Percentiles rank a stretch among this genome's conserved stretches.
These are phyloP conservation scores for Adineta ricciae DNA, from an alignment of 2,888 invertebrate species.

Conservation along the genomic window DNA sequence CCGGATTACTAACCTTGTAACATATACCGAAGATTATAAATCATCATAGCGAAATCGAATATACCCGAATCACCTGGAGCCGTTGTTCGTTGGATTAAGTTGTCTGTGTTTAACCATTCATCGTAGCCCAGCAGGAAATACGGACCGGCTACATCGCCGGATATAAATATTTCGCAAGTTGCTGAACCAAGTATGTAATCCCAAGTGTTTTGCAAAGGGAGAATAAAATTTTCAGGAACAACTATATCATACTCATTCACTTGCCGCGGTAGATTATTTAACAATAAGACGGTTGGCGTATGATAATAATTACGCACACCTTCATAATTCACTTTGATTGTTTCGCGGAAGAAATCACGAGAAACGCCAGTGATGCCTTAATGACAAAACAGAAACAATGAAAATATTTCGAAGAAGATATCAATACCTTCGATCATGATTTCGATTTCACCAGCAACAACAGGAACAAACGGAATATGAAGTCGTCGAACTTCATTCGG, in stretches of 20 bases:
- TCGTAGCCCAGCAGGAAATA: conserved; percentile 46
- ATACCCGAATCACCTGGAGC: conserved; percentile 76
- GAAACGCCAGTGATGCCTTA: conserved; percentile 38
- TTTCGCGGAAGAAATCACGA: conserved; percentile 22
- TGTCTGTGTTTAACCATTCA: conserved; percentile 48
- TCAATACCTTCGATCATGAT: conserved; percentile 15
- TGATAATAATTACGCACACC: conserved; percentile 82
- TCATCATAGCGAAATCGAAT: conserved; percentile 87
- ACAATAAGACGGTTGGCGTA: conserved; percentile 77
- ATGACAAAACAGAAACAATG: too few species aligned
- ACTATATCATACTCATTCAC: conserved; percentile 91
- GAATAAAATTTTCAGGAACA: conserved; percentile 77
- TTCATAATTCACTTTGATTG: conserved; percentile 58
- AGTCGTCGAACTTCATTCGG: conserved; percentile 27
- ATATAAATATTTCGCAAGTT: conserved; percentile 55
- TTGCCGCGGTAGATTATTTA: conserved; percentile 75
- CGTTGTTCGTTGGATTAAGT: conserved; percentile 50
- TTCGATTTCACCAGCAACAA: conserved; percentile 26
- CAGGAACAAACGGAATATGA: conserved; percentile 25
- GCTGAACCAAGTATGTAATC: conserved; percentile 90
- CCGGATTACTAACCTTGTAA: conserved; percentile 52
- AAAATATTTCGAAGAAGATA: too few species aligned
- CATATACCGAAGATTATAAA: conserved; percentile 81
- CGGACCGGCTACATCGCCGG: conserved; percentile 55
- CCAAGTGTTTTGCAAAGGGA: conserved; percentile 77